phyloP scores from a whole-genome alignment of 1,140 invertebrate species.

The Bilobella aurantiaca region DNA sequence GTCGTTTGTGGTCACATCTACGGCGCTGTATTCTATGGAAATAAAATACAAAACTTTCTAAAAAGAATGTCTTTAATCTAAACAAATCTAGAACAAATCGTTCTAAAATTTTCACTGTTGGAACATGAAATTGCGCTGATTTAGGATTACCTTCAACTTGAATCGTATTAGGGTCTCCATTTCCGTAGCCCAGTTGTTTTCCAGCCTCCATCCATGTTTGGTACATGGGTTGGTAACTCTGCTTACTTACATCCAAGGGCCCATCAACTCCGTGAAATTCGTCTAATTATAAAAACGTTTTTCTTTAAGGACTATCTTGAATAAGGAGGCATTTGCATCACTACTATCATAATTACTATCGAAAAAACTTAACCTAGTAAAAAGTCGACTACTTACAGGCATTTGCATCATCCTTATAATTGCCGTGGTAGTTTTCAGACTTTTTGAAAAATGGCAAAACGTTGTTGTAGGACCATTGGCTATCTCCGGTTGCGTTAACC shows the following conservation, averaged over 20 bases:
- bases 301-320: no score
- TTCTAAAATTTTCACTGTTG: neutral
- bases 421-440: conserved; percentile 52
- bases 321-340: no score
- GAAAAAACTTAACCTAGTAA: no score
- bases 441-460: conserved; percentile 75
- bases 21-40: conserved; percentile 1
- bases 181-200: conserved; percentile 9
- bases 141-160: conserved; percentile 7
- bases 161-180: conserved; percentile 13
- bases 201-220: conserved; percentile 13
- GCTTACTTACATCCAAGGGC: neutral
- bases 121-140: neutral
- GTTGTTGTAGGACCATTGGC: conserved; percentile 48
- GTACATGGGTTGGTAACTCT: conserved; percentile 4
- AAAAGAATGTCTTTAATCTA: neutral
- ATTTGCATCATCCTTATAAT: conserved; percentile 39
- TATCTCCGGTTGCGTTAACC: conserved; percentile 43
- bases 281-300: neutral
- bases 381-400: no score
- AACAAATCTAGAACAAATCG: no score
- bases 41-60: neutral
- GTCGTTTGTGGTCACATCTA: neutral
- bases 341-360: no score
- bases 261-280: conserved; percentile 9